phyloP scores from a whole-genome alignment of 2,113 vertebrate genomes.

The Nematolebias whitei region DNA sequence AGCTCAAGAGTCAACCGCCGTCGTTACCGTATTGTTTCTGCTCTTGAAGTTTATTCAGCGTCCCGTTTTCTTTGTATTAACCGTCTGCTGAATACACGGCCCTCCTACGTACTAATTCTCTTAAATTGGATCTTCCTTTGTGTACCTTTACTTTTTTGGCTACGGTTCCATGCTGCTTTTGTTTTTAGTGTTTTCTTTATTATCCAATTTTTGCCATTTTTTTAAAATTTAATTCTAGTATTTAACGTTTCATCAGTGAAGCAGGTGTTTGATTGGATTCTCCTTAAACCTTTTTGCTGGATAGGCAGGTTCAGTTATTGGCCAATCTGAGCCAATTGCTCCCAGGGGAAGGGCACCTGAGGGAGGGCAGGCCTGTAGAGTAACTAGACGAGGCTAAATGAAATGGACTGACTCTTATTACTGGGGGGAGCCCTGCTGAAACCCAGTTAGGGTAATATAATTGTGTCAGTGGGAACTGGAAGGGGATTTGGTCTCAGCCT shows the following conservation, averaged over 20 bases:
- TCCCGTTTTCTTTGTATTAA: slow-evolving; percentile 39
- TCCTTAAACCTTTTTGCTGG: slow-evolving; percentile 51
- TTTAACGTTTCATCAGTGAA: slow-evolving; percentile 25
- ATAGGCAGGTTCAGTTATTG: slow-evolving; percentile 53
- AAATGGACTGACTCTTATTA: slow-evolving; percentile 66
- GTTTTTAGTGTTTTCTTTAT: background rate
- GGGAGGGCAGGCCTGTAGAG: slow-evolving; percentile 48
- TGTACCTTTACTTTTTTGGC: slow-evolving; percentile 12
- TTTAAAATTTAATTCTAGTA: background rate
- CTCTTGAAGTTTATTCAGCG: slow-evolving; percentile 43
- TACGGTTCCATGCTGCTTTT: background rate
- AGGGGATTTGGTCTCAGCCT: slow-evolving; percentile 5
- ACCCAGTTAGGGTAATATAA: slow-evolving; percentile 55
- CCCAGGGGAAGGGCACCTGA: slow-evolving; percentile 64
- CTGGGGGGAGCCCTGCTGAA: slow-evolving; percentile 24
- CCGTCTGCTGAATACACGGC: slow-evolving; percentile 39
- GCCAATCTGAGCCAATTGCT: slow-evolving; percentile 59
- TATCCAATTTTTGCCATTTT: background rate
- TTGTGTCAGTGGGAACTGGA: slow-evolving; percentile 19
- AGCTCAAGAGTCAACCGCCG: slow-evolving; percentile 66
- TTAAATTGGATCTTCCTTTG: slow-evolving; percentile 24
- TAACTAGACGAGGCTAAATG: slow-evolving; percentile 63
- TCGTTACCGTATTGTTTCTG: slow-evolving; percentile 60
- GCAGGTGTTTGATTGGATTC: slow-evolving; percentile 62
- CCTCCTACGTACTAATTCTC: slow-evolving; percentile 16